Percentiles rank a stretch among this genome's conserved stretches.
These are phyloP conservation scores for Beris chalybata DNA, from an alignment of 2,888 invertebrate species.

Conservation along the genomic window DNA sequence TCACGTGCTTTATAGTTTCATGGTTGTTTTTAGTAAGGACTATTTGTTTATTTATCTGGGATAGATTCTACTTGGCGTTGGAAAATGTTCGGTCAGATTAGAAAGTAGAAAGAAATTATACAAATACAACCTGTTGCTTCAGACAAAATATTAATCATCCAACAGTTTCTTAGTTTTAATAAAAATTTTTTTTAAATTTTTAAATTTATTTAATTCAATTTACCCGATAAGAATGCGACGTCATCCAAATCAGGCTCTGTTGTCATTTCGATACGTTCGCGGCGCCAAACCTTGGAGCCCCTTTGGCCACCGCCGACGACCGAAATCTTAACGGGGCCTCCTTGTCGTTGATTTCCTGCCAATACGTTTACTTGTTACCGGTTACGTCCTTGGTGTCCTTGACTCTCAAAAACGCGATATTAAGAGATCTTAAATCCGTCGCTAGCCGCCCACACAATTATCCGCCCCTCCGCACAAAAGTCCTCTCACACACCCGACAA, in stretches of 20 bases:
- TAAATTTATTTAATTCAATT: slow-evolving; percentile 16
- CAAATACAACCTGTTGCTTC: too few relatives aligned
- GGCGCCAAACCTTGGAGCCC: slow-evolving; percentile 56
- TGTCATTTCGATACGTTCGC: slow-evolving; percentile 73
- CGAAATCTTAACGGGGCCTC: slow-evolving; percentile 57
- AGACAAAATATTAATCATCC: too few relatives aligned
- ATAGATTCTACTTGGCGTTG: too few relatives aligned
- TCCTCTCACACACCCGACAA: too few relatives aligned
- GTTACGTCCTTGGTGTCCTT: slow-evolving; percentile 23
- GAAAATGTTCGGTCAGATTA: too few relatives aligned
- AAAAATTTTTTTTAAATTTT: not conserved
- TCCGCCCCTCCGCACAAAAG: too few relatives aligned
- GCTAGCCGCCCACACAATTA: too few relatives aligned
- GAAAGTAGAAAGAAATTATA: too few relatives aligned
- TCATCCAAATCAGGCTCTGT: slow-evolving; percentile 87
- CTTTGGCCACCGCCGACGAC: slow-evolving; percentile 56
- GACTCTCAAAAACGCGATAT: slow-evolving; percentile 20
- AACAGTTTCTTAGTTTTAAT: not conserved
- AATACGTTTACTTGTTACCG: slow-evolving; percentile 46
- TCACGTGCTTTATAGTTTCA: too few relatives aligned
- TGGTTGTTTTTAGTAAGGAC: too few relatives aligned
- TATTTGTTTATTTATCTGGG: too few relatives aligned
- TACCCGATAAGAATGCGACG: slow-evolving; percentile 89
- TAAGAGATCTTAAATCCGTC: not conserved
- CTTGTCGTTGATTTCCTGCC: slow-evolving; percentile 55